These are phyloP conservation scores for Actinemys pallida DNA, from an alignment of 2,113 vertebrate species.

Conservation along the genomic window DNA sequence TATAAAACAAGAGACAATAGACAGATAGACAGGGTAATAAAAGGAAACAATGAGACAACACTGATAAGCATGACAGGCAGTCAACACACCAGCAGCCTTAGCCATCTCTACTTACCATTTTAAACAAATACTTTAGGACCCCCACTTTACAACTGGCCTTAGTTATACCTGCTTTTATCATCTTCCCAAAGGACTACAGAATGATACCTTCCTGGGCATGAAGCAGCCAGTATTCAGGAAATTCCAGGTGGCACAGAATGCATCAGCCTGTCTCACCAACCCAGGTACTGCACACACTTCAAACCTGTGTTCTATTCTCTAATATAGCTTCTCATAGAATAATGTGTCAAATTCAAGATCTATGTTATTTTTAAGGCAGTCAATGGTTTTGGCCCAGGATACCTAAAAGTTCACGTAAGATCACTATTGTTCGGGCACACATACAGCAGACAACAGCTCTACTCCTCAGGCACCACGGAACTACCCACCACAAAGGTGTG, in stretches of 20 bases:
- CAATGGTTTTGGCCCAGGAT: not conserved
- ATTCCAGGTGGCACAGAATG: not conserved
- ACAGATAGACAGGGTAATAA: not conserved
- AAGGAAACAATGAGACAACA: not conserved
- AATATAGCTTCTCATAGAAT: not conserved
- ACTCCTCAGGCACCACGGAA: not conserved
- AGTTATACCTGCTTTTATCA: not conserved
- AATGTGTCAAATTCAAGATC: not conserved
- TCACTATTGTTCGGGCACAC: not conserved
- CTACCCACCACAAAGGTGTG: not conserved
- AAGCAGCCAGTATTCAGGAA: not conserved
- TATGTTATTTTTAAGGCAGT: not conserved
- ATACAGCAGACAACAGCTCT: not conserved
- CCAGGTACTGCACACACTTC: not conserved
- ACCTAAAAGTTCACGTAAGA: not conserved
- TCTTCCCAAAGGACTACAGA: rapidly evolving
- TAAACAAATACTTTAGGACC: not conserved
- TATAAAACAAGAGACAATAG: not conserved
- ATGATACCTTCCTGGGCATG: not conserved
- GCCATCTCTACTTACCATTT: not conserved
- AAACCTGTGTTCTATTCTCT: not conserved
- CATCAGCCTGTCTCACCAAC: not conserved
- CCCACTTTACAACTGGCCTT: not conserved
- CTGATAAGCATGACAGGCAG: not conserved
- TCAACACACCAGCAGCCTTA: not conserved